Evolutionary conservation across 2,888 invertebrate genomes (phyloP).

Genomic region (Morpho helenor): DNA sequence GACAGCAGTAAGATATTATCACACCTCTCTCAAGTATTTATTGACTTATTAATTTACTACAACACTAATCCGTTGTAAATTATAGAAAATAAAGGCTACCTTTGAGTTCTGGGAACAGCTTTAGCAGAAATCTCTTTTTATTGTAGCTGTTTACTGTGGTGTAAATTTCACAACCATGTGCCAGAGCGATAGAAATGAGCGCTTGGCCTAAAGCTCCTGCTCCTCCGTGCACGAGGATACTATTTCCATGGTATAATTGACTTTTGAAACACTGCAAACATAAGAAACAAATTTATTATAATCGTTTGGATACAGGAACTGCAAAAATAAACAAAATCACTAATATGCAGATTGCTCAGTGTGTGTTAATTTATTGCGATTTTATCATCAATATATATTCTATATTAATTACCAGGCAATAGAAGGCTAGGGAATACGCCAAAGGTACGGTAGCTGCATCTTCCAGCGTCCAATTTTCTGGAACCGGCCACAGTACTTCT

Average conservation of each 20-base stretch:
- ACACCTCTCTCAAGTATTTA: no score
- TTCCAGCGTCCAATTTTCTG: slow-evolving; percentile 82
- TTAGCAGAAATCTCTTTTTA: slow-evolving; percentile 55
- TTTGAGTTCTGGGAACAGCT: slow-evolving; percentile 67
- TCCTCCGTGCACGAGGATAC: slow-evolving; percentile 34
- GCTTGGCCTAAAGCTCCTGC: slow-evolving; percentile 58
- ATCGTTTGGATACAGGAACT: no score
- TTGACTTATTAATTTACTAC: no score
- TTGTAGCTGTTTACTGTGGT: slow-evolving; percentile 48
- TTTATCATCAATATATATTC: neutral
- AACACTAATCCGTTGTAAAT: no score
- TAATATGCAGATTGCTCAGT: no score
- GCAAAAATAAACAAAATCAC: no score
- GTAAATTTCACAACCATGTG: slow-evolving; percentile 43
- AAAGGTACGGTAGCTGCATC: slow-evolving; percentile 88
- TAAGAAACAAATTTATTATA: neutral
- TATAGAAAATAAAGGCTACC: slow-evolving; percentile 51
- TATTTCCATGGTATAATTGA: neutral
- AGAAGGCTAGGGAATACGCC: slow-evolving; percentile 80
- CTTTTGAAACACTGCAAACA: slow-evolving; percentile 6
- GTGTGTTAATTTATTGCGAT: no score
- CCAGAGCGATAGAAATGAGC: slow-evolving; percentile 44
- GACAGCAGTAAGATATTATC: no score
- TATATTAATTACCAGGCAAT: slow-evolving; percentile 39
- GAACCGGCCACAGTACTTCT: slow-evolving; percentile 81